Evolutionary conservation across 1,140 invertebrate genomes (phyloP).

Genomic region (Hycleus cichorii): DNA sequence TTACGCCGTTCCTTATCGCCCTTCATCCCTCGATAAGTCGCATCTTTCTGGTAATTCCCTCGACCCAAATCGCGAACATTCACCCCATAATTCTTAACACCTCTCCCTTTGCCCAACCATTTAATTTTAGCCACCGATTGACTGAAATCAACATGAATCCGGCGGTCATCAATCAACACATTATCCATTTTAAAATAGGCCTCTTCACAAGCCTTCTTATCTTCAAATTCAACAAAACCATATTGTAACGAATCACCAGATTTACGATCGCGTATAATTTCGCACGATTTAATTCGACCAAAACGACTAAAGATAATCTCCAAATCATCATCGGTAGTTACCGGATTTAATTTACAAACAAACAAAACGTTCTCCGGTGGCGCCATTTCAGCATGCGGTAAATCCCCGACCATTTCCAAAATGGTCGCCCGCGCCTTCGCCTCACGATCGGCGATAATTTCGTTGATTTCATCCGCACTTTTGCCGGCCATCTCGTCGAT

Average conservation of each 20-base stretch:
- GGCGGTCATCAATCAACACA: constrained; percentile 94
- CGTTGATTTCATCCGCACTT: constrained; percentile 73
- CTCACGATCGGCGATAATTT: constrained; percentile 85
- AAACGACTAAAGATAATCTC: constrained; percentile 98
- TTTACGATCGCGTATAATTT: constrained; percentile 93
- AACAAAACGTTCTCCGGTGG: constrained; percentile 99
- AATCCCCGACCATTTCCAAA: constrained; percentile 96
- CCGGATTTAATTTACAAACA: constrained; percentile 99
- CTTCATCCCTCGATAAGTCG: neutral
- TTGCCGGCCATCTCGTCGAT: constrained; percentile 87
- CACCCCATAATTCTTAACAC: constrained; percentile 5
- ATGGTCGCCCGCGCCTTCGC: constrained; percentile 95
- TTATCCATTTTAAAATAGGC: constrained; percentile 99
- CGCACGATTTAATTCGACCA: constrained; percentile 90
- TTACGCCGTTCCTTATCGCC: neutral
- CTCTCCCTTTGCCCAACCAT: constrained; percentile 72
- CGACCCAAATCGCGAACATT: constrained; percentile 3
- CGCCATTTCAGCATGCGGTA: constrained; percentile 93
- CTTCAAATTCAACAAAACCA: constrained; percentile 98
- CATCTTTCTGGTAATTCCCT: constrained; percentile 3
- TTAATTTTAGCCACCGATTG: constrained; percentile 93
- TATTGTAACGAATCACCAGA: constrained; percentile 95
- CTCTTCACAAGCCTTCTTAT: constrained; percentile 91
- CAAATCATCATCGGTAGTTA: constrained; percentile 95
- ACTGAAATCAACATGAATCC: constrained; percentile 99